Evolutionary conservation across 2,113 vertebrate species (phyloP).

Genomic region (Pholis gunnellus): DNA sequence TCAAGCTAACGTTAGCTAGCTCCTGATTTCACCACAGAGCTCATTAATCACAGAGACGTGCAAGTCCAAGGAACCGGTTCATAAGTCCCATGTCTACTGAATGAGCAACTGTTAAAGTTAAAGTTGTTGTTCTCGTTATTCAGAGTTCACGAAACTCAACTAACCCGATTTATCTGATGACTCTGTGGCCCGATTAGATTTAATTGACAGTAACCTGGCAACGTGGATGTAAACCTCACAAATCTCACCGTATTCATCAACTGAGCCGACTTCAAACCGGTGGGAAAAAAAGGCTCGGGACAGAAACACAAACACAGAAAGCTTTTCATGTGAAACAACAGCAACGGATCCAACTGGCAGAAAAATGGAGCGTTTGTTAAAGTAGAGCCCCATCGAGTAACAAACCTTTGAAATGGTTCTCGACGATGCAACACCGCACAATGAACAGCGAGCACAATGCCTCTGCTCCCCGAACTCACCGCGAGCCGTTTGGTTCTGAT

Average conservation of each 20-base stretch:
- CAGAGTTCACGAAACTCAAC: background rate
- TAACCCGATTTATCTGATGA: background rate
- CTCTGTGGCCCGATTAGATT: background rate
- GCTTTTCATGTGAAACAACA: background rate
- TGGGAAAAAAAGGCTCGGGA: background rate
- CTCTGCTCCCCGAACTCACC: background rate
- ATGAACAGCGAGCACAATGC: background rate
- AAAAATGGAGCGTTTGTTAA: background rate
- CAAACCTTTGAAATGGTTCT: background rate
- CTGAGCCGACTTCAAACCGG: background rate
- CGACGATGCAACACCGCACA: background rate
- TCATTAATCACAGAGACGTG: background rate
- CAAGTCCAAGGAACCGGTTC: background rate
- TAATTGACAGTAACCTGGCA: background rate
- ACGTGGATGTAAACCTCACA: background rate
- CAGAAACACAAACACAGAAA: constrained; percentile 12
- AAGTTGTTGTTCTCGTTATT: background rate
- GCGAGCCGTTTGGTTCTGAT: background rate
- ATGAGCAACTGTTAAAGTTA: background rate
- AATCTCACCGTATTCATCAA: background rate
- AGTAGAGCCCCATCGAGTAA: no score
- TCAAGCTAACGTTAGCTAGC: background rate
- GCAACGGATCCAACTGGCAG: background rate
- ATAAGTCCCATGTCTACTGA: background rate
- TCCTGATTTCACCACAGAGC: background rate